These are phyloP conservation scores for Copidosoma aretas DNA, from an alignment of 2,888 invertebrate species.

Conservation along the genomic window DNA sequence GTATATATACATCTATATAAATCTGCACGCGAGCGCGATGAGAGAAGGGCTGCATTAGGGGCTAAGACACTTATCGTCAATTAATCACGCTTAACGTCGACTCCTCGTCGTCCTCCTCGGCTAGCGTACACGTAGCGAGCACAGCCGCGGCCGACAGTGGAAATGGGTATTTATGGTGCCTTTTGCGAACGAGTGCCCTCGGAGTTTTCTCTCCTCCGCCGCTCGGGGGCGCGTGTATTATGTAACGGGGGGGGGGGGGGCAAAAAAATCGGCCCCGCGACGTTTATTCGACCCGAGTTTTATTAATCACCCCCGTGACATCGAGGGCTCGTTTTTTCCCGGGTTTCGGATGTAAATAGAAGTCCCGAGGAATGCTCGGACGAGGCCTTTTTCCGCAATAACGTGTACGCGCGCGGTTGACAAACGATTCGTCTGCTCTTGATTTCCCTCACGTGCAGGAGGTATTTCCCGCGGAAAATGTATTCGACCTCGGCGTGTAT, in stretches of 20 bases:
- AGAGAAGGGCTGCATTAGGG: conserved; percentile 11
- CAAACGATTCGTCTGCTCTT: no score
- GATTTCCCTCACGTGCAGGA: no score
- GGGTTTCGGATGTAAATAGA: no score
- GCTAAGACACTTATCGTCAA: conserved; percentile 36
- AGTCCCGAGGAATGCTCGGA: no score
- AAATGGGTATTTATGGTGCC: neutral
- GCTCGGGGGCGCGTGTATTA: neutral
- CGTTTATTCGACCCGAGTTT: neutral
- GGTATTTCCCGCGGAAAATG: no score
- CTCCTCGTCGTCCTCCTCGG: no score
- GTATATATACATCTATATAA: neutral
- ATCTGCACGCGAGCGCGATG: neutral
- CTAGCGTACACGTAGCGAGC: neutral
- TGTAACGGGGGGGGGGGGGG: neutral
- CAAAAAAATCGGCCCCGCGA: neutral
- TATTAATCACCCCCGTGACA: no score
- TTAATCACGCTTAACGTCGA: conserved; percentile 38
- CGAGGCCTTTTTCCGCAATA: no score
- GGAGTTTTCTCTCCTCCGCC: neutral
- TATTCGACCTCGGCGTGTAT: no score
- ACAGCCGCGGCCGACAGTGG: neutral
- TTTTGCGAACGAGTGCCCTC: no score
- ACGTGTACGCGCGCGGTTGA: no score
- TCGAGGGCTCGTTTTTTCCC: no score